Evolutionary conservation across 2,113 vertebrate genomes (phyloP).

Genomic region (Myrmophylax atrothorax): DNA sequence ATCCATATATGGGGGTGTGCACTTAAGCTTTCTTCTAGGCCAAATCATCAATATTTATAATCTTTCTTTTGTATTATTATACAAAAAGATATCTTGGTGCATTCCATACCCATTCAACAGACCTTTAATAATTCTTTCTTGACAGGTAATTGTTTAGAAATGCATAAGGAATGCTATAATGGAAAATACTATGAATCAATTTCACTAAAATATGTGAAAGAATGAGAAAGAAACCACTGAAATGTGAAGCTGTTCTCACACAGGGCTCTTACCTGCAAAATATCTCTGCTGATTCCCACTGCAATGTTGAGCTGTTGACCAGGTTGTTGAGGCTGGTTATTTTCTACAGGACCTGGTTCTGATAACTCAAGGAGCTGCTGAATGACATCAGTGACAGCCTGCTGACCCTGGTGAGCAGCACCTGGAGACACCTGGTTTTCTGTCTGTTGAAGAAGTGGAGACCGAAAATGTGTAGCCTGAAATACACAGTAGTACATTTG

Average conservation of each 20-base stretch:
- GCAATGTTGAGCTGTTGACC: constrained; percentile 86
- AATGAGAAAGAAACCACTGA: not conserved
- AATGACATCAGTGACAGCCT: constrained; percentile 94
- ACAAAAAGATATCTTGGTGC: not conserved
- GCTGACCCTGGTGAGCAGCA: constrained; percentile 78
- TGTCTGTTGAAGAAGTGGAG: constrained; percentile 73
- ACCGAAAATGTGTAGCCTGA: constrained; percentile 75
- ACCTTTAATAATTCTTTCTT: not conserved
- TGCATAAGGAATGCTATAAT: not conserved
- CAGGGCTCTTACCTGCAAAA: constrained; percentile 86
- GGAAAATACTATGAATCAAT: not conserved
- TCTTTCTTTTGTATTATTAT: not conserved
- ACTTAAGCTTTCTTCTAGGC: not conserved
- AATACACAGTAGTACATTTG: constrained; percentile 23
- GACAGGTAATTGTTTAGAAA: not conserved
- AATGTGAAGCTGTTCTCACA: not conserved
- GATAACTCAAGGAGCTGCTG: constrained; percentile 96
- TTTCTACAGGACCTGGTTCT: constrained; percentile 88
- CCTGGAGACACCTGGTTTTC: constrained; percentile 71
- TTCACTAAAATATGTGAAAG: not conserved
- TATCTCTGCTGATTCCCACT: constrained; percentile 92
- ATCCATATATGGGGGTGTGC: accelerated
- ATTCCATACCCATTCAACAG: accelerated
- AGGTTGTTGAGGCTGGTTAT: constrained; percentile 79
- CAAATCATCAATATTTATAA: not conserved